Conservation (phyloP, 2,797 vertebrate species). For the Ciconia nigra region DNA sequence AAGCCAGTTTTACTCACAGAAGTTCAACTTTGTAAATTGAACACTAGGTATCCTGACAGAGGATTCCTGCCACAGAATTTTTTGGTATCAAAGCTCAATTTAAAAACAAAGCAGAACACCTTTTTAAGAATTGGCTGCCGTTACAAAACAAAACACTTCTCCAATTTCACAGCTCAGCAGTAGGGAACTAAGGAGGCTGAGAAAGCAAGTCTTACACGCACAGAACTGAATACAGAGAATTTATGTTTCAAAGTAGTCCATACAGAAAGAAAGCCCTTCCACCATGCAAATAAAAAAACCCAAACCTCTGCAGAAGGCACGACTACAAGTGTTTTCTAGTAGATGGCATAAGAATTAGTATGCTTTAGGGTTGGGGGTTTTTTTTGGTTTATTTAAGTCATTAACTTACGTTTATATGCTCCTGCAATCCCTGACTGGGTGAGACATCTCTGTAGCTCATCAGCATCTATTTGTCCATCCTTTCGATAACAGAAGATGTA, state of each 20-base stretch:
- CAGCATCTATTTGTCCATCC: conserved; percentile 94
- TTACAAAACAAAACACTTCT: not conserved
- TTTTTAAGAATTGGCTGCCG: not conserved
- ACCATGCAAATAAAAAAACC: not conserved
- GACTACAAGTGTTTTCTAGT: not conserved
- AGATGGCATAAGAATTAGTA: not conserved
- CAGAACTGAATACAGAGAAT: not conserved
- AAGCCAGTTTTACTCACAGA: not conserved
- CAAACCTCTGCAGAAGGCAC: not conserved
- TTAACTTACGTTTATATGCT: conserved; percentile 88
- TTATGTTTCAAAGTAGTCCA: not conserved
- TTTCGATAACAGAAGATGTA: conserved; percentile 58
- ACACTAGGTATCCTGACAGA: not conserved
- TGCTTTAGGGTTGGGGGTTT: not conserved
- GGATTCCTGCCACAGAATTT: not conserved
- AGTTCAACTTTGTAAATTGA: not conserved
- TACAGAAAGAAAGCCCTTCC: not conserved
- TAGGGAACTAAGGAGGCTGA: not conserved
- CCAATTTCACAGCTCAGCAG: not conserved
- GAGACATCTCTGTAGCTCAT: conserved; percentile 93
- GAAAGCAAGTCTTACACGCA: not conserved
- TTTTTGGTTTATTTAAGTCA: not conserved
- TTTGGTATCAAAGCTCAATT: not conserved
- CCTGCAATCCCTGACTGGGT: conserved; percentile 91
- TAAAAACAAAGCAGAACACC: not conserved